phyloP scores from a whole-genome alignment of 2,888 invertebrate genomes.

The Phytoseiulus persimilis region DNA sequence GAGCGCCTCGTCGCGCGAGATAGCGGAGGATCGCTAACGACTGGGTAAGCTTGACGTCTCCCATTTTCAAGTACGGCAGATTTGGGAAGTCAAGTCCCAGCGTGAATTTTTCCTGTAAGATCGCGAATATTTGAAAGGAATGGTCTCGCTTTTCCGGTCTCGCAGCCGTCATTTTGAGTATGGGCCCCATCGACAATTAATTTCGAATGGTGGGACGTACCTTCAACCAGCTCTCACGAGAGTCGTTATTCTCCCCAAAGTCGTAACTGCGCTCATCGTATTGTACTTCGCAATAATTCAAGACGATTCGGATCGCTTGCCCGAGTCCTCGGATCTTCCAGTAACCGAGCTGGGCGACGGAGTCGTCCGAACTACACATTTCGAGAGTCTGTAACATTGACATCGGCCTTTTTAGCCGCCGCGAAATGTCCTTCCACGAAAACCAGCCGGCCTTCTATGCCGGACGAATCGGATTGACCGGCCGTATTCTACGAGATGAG shows the following conservation, averaged over 20 bases:
- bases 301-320: slow-evolving; percentile 15
- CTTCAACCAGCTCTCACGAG: slow-evolving; percentile 15
- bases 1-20: background rate
- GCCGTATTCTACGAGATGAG: too few species aligned
- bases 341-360: background rate
- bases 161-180: background rate
- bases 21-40: slow-evolving; percentile 14
- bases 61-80: slow-evolving; percentile 8
- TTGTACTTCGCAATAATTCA: slow-evolving; percentile 6
- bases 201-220: background rate
- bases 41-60: slow-evolving; percentile 1
- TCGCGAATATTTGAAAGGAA: too few species aligned
- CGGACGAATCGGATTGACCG: too few species aligned
- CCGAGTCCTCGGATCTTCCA: slow-evolving; percentile 29
- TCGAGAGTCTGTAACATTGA: background rate
- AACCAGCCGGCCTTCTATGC: too few species aligned
- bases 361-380: background rate
- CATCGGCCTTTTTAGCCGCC: too few species aligned
- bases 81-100: slow-evolving; percentile 31
- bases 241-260: slow-evolving; percentile 7
- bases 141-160: too few species aligned
- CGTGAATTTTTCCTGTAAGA: slow-evolving; percentile 10
- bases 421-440: too few species aligned
- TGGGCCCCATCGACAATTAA: background rate
- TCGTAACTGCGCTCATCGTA: slow-evolving; percentile 13